phyloP scores from a whole-genome alignment of 2,888 invertebrate species.

The Leptopilina myrica region DNA sequence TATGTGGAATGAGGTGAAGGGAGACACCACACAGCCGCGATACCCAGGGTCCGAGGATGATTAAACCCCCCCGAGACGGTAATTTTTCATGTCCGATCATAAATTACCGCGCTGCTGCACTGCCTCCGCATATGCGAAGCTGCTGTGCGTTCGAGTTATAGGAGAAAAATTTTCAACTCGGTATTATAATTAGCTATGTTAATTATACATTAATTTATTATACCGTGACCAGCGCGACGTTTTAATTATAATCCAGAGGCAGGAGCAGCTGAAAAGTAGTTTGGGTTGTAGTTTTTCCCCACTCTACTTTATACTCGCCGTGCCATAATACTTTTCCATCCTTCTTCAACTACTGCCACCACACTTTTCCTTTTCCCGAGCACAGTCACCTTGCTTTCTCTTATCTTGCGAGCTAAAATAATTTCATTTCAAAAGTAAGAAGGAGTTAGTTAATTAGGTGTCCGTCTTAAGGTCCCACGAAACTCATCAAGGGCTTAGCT shows the following conservation, averaged over 20 bases:
- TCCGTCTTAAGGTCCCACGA: slow-evolving; percentile 3
- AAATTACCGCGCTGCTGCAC: slow-evolving; percentile 71
- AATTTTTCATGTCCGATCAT: slow-evolving; percentile 76
- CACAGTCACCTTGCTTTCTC: not conserved
- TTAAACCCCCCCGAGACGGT: slow-evolving; percentile 74
- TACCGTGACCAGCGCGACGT: slow-evolving; percentile 72
- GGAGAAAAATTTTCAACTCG: slow-evolving; percentile 72
- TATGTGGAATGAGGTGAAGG: slow-evolving; percentile 48
- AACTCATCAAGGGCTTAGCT: slow-evolving; percentile 35
- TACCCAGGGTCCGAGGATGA: slow-evolving; percentile 69
- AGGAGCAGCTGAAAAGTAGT: slow-evolving; percentile 72
- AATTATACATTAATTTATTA: slow-evolving; percentile 76
- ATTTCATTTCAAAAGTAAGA: slow-evolving; percentile 33
- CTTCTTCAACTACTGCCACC: slow-evolving; percentile 9
- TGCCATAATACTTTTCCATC: slow-evolving; percentile 1
- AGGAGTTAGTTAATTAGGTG: slow-evolving; percentile 38
- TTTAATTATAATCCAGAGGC: slow-evolving; percentile 75
- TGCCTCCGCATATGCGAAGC: slow-evolving; percentile 69
- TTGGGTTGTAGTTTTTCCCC: slow-evolving; percentile 67
- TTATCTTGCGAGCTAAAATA: slow-evolving; percentile 22
- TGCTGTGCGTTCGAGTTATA: slow-evolving; percentile 67
- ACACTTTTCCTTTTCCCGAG: not conserved
- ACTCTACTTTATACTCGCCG: too few relatives aligned
- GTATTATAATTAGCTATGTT: slow-evolving; percentile 76
- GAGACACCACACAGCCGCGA: slow-evolving; percentile 54